Conservation (phyloP, 2,797 vertebrate species). For the Rallus crepitans region DNA sequence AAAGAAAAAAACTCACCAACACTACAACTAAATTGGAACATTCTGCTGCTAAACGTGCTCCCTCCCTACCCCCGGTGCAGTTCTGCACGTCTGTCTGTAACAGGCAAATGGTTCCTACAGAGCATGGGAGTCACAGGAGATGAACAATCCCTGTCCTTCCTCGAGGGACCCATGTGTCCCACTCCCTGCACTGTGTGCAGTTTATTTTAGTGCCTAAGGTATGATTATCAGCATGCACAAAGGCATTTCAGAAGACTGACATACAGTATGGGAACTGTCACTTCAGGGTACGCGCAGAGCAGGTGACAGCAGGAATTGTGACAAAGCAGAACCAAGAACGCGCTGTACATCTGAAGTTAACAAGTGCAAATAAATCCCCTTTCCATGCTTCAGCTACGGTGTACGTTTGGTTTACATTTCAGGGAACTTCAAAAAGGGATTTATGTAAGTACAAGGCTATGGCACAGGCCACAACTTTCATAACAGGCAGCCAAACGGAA, state of each 20-base stretch:
- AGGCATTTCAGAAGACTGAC: background rate
- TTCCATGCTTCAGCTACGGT: background rate
- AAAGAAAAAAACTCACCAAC: background rate
- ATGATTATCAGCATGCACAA: background rate
- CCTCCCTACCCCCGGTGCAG: background rate
- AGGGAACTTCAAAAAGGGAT: background rate
- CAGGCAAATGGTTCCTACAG: background rate
- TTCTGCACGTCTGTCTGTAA: background rate
- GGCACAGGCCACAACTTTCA: background rate
- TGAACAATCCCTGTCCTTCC: background rate
- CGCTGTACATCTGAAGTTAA: background rate
- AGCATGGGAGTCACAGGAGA: background rate
- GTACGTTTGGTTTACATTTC: constrained; percentile 3
- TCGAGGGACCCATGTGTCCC: background rate
- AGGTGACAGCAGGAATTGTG: background rate
- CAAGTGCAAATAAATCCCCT: constrained; percentile 45
- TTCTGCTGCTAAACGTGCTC: background rate
- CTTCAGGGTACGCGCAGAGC: background rate
- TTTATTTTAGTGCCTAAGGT: constrained; percentile 31
- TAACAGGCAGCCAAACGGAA: background rate
- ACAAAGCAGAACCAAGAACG: constrained; percentile 9
- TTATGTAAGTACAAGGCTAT: background rate
- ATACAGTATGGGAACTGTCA: background rate
- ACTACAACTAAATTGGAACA: background rate
- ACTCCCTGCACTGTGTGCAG: constrained; percentile 25